Conservation (phyloP, 2,797 vertebrate species). For the Rhadinocentrus ornatus region DNA sequence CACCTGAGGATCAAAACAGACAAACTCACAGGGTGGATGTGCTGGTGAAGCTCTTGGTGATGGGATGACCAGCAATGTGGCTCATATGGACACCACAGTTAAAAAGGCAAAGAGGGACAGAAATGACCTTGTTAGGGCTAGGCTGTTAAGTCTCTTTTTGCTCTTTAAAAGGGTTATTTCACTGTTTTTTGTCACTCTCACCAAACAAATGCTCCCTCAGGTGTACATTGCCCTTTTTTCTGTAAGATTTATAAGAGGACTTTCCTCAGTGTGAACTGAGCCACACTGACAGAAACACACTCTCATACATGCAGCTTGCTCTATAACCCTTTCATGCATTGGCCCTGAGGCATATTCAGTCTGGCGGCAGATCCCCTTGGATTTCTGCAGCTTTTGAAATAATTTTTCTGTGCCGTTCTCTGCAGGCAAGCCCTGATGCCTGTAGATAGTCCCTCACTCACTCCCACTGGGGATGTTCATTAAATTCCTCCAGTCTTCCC, state of each 20-base stretch:
- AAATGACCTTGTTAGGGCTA: conserved; percentile 43
- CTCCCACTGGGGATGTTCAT: conserved; percentile 82
- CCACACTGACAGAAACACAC: conserved; percentile 61
- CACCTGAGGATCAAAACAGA: conserved; percentile 79
- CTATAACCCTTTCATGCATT: conserved; percentile 73
- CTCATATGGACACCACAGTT: conserved; percentile 65
- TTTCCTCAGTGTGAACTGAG: conserved; percentile 61
- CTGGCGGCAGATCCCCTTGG: conserved; percentile 79
- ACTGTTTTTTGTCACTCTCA: conserved; percentile 53
- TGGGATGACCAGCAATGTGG: conserved; percentile 64
- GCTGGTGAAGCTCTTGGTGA: conserved; percentile 63
- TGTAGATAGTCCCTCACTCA: conserved; percentile 66
- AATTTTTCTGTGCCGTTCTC: conserved; percentile 73
- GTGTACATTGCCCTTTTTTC: conserved; percentile 67
- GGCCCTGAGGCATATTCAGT: conserved; percentile 78
- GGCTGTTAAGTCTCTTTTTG: conserved; percentile 48
- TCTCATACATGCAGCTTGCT: conserved; percentile 58
- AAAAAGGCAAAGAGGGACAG: conserved; percentile 45
- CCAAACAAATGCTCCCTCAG: conserved; percentile 67
- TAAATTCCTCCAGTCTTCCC: conserved; percentile 76
- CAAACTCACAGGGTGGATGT: conserved; percentile 73
- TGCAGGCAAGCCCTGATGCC: conserved; percentile 75
- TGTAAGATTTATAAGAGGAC: conserved; percentile 61
- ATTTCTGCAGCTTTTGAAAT: conserved; percentile 82
- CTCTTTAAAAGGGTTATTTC: conserved; percentile 48